Base-by-base conservation (phyloP, 2,797 vertebrate genomes). In the Chaetophractus vellerosus region DNA sequence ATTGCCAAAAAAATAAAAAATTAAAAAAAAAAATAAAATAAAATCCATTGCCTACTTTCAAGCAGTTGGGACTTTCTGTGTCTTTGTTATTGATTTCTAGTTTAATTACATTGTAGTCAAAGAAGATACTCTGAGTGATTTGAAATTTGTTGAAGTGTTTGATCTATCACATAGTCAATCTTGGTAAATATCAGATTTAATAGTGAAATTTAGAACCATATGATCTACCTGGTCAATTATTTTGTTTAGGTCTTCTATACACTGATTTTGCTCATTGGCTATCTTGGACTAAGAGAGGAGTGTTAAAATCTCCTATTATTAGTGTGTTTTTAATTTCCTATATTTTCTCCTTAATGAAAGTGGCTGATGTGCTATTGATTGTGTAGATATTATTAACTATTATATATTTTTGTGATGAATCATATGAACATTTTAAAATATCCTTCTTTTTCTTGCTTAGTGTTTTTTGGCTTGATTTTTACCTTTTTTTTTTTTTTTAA, bases 281-380 rank as follows among this genome's bases (percentile, higher is more conserved):
- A 45, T 74, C 33, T 61, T 75, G 52, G 52, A 24, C 21, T 83
- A 92, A 78, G 33, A 71, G 23, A 74, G 4, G 11, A 64, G 11
- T 36, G 50, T 74, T 59, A 24, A n/a, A 1, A 7, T 83, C 28
- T 90, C 31, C 28, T 59, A 41, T 84, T 41, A 41, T 33, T 66
- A 48, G 26, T 78, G 3, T 61, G 26, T 80, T 45, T 79, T 79
- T 83, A 85, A 63, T 63, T 26, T 55, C 28, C 75, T 50, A 19
- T 66, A 75, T 41, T 48, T 93, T 85, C 84, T 88, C 66, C 59
- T 74, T 69, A 79, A 45, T 63, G 57, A 78, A 88, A 68, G 11
- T 75, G 38, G 48, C 48, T 31, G 52, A 6, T 66, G 45, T 91
- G 68, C 26, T 50, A 38, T 23, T 63, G 15, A 12, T 28, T 75